Conservation (phyloP, 1,140 invertebrate species). For the Tribolium castaneum region DNA sequence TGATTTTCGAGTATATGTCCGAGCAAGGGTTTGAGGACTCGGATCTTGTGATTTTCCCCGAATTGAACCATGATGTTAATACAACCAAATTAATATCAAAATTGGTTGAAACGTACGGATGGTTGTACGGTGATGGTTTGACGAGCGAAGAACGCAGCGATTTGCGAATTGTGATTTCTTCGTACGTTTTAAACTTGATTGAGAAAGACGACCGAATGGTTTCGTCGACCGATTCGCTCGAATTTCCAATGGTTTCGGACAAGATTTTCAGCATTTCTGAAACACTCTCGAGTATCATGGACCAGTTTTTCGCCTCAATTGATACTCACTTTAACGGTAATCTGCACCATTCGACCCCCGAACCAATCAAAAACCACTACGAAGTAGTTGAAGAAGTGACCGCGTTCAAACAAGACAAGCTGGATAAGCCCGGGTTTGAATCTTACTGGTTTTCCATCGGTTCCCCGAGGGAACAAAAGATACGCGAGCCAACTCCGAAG, state of each 20-base stretch:
- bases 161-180: conserved; percentile 52
- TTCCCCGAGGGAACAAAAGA: conserved; percentile 12
- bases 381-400: conserved; percentile 43
- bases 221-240: conserved; percentile 36
- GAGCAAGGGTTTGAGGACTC: conserved; percentile 57
- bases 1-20: conserved; percentile 57
- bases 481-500: not conserved
- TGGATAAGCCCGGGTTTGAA: conserved; percentile 52
- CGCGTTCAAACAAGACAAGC: conserved; percentile 52
- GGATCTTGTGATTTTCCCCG: conserved; percentile 60
- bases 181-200: conserved; percentile 51
- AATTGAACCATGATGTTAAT: conserved; percentile 55
- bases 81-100: conserved; percentile 53
- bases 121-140: conserved; percentile 50
- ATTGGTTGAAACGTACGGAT: conserved; percentile 51
- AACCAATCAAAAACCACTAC: not conserved
- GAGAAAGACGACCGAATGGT: conserved; percentile 47
- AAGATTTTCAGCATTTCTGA: conserved; percentile 59
- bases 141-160: conserved; percentile 53
- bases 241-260: conserved; percentile 51
- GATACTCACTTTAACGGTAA: too few species aligned
- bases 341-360: too few species aligned
- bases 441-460: conserved; percentile 58
- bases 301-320: conserved; percentile 55
- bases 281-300: conserved; percentile 59